Conservation (phyloP, 2,797 vertebrate genomes). For the Brachymystax lenok region DNA sequence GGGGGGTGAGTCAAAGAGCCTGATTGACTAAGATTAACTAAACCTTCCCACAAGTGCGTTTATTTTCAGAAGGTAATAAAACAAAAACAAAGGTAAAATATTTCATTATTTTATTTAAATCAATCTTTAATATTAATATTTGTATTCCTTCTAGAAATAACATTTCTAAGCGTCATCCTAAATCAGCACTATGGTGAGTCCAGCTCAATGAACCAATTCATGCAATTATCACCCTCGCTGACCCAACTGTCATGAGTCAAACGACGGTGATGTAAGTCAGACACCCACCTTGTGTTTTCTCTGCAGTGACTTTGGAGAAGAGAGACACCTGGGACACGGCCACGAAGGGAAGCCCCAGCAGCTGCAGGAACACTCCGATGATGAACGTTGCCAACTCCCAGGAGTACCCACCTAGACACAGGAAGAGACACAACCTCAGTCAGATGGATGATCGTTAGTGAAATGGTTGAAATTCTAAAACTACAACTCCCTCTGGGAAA, state of each 20-base stretch:
- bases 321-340: slow-evolving; percentile 86
- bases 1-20: background rate
- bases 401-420: slow-evolving; percentile 72
- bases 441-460: background rate
- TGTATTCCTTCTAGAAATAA: background rate
- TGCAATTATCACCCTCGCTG: background rate
- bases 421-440: background rate
- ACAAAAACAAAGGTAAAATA: background rate
- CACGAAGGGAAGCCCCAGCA: slow-evolving; percentile 86
- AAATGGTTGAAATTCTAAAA: background rate
- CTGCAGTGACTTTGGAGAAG: slow-evolving; percentile 86
- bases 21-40: background rate
- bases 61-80: background rate
- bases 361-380: slow-evolving; percentile 84
- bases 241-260: background rate
- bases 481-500: slow-evolving; percentile 15
- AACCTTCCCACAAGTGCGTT: background rate
- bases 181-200: background rate
- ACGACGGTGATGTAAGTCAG: background rate
- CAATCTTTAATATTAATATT: background rate
- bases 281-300: slow-evolving; percentile 83
- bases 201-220: background rate
- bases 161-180: background rate
- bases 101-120: background rate
- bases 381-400: slow-evolving; percentile 79